Evolutionary conservation across 2,888 invertebrate species (phyloP).

Genomic region (Cataglyphis altisquamis): DNA sequence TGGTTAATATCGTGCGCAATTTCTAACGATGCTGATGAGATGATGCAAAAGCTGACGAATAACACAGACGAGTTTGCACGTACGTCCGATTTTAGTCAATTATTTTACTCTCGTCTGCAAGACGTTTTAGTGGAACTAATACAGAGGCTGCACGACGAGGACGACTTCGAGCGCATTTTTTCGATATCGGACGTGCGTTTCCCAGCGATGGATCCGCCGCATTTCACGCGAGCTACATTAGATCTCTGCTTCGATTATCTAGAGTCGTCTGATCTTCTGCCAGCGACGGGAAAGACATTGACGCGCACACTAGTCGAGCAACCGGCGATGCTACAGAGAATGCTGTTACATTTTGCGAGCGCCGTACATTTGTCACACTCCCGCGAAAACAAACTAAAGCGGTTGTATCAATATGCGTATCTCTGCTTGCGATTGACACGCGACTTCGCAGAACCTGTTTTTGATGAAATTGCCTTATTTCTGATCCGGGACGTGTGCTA

Average conservation of each 20-base stretch:
- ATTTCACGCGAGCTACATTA: conserved; percentile 86
- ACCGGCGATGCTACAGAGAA: conserved; percentile 87
- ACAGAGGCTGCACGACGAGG: conserved; percentile 83
- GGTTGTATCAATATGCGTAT: conserved; percentile 88
- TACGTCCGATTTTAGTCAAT: conserved; percentile 75
- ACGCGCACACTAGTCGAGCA: conserved; percentile 77
- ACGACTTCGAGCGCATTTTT: conserved; percentile 83
- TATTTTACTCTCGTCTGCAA: conserved; percentile 82
- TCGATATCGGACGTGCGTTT: conserved; percentile 84
- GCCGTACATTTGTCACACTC: conserved; percentile 86
- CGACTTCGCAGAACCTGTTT: conserved; percentile 80
- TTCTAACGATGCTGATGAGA: conserved; percentile 24
- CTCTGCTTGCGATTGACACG: conserved; percentile 87
- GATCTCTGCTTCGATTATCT: conserved; percentile 86
- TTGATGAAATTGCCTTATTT: conserved; percentile 87
- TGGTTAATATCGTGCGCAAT: conserved; percentile 15
- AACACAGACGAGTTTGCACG: conserved; percentile 77
- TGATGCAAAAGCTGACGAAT: conserved; percentile 75
- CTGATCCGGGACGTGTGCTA: conserved; percentile 88
- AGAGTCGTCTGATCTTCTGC: conserved; percentile 85
- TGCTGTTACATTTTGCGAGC: conserved; percentile 87
- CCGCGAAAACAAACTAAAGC: conserved; percentile 87
- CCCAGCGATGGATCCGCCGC: conserved; percentile 84
- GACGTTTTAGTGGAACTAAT: conserved; percentile 81
- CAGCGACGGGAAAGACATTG: conserved; percentile 82